phyloP scores from a whole-genome alignment of 2,113 vertebrate species.

The Rynchops niger region DNA sequence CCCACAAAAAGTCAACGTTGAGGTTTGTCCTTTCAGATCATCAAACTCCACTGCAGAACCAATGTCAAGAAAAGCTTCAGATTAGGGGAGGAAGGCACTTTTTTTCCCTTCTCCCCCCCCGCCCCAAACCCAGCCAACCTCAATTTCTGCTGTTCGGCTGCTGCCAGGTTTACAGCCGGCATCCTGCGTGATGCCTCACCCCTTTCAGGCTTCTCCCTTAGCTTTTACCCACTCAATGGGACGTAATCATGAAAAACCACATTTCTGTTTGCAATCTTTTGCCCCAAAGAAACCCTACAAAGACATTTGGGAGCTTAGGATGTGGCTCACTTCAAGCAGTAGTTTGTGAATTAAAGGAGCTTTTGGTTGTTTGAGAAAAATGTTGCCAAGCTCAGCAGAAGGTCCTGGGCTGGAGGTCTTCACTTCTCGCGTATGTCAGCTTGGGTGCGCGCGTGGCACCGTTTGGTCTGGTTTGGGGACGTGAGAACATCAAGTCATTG shows the following conservation, averaged over 20 bases:
- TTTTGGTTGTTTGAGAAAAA: not conserved
- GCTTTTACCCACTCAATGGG: not conserved
- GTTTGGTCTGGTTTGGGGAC: not conserved
- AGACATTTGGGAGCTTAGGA: not conserved
- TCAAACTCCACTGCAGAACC: not conserved
- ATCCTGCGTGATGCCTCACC: accelerated
- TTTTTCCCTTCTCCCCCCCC: no score
- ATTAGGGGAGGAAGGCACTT: not conserved
- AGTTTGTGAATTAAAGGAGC: not conserved
- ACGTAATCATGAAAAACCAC: not conserved
- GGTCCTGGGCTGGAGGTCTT: not conserved
- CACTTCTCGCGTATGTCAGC: accelerated
- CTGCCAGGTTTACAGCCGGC: not conserved
- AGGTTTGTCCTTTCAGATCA: not conserved
- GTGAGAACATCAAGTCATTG: not conserved
- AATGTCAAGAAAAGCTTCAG: not conserved
- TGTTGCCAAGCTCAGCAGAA: not conserved
- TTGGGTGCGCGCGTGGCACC: not conserved
- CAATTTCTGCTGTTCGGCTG: not conserved
- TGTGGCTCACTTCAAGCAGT: not conserved
- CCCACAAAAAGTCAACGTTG: not conserved
- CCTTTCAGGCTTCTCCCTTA: not conserved
- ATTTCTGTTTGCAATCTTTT: not conserved
- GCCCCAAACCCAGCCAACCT: not conserved
- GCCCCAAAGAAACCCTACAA: not conserved